These are phyloP conservation scores for Rhincodon typus DNA, from an alignment of 2,797 vertebrate species.

Conservation along the genomic window DNA sequence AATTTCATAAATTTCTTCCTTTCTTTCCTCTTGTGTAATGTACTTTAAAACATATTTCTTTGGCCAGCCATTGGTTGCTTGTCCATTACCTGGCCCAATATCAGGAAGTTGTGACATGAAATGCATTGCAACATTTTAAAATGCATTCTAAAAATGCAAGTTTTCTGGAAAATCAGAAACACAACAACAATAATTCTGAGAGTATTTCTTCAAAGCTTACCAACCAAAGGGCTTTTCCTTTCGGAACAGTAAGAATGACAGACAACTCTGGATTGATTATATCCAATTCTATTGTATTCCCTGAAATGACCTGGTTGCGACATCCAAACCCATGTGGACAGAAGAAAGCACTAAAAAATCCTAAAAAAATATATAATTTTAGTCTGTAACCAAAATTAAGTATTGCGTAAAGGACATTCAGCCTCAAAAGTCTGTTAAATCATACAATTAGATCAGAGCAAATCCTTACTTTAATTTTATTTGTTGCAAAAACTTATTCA, in stretches of 20 bases:
- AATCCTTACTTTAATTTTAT: not conserved
- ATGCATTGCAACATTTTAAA: not conserved
- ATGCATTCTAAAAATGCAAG: not conserved
- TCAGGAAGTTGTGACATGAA: not conserved
- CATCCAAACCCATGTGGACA: constrained; percentile 80
- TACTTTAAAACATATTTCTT: not conserved
- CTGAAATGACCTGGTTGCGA: constrained; percentile 63
- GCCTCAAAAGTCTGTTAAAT: not conserved
- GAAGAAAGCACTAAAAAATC: constrained; percentile 71
- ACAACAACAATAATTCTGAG: not conserved
- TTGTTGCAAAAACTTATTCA: too few species aligned
- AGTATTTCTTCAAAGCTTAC: constrained; percentile 55
- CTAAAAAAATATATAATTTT: constrained; percentile 50
- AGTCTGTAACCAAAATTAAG: not conserved
- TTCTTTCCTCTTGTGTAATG: not conserved
- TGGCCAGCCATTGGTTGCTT: not conserved
- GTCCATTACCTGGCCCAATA: not conserved
- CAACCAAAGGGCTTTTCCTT: constrained; percentile 67
- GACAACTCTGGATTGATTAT: constrained; percentile 55
- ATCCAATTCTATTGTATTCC: constrained; percentile 67
- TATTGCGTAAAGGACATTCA: not conserved
- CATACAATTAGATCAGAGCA: not conserved
- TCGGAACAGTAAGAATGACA: constrained; percentile 67
- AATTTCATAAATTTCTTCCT: not conserved
- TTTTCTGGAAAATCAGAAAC: not conserved